Evolutionary conservation across 2,888 invertebrate genomes (phyloP), one percentile per base, ranked within the genome.

Genomic region (Archips crataeganus): DNA sequence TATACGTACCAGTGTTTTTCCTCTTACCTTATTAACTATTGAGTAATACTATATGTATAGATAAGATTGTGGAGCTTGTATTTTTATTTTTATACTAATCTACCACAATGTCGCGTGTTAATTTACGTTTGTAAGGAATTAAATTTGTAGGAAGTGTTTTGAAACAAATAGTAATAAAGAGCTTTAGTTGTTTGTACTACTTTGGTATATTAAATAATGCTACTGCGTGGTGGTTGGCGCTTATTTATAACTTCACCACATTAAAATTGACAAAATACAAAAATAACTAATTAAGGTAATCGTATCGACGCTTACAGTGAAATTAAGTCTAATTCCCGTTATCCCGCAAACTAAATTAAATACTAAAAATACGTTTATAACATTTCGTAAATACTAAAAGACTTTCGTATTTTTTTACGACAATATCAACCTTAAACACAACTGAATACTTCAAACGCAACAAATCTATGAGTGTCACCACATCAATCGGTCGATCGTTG

Each of bases 1-100:
- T 42, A n/a, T n/a, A 61, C 15, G 10, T 36, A 67, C 65, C 71
- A 71, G 79, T 79, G 77, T 77, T 79, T 80, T 79, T 77, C 79
- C 79, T 72, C 68, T 74, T 75, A 76, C 73, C 75, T 34, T 60
- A 60, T n/a, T 39, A 36, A 60, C 39, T 64, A 64, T 64, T 64
- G 64, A 49, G 64, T 64, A 64, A 49, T 49, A 49, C 64, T 64
- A n/a, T 64, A n/a, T 64, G 8, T 64, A n/a, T 10, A 42, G 62
- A 47, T 64, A 63, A 63, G 64, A 64, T 64, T 49, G 23, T 39
- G 23, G 39, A 39, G 32, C 11, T 60, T 13, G 39, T 13, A 0
- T 36, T 60, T 60, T 60, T 60, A 60, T 62, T 62, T 49, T 64
- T 64, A 49, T 15, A 36, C n/a, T 64, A 64, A 64, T 64, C 49